A percentile compares a stretch with the other conserved stretches of the same genome.
These are phyloP conservation scores for Gouania willdenowi DNA, from an alignment of 2,797 vertebrate genomes.

Conservation along the genomic window DNA sequence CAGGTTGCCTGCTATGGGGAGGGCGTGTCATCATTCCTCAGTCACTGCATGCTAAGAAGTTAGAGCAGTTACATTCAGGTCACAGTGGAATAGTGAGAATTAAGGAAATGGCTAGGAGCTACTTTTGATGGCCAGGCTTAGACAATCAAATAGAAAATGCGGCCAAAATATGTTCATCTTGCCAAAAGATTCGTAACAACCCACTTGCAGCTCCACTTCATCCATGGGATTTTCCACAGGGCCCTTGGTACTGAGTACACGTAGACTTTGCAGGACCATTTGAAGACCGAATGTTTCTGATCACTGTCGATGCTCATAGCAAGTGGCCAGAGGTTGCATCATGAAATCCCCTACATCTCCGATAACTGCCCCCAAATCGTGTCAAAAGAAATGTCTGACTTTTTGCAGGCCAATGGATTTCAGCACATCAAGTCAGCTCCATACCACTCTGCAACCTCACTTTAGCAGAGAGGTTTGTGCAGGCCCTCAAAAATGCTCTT, in stretches of 20 bases:
- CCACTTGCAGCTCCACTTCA: slow-evolving; percentile 5
- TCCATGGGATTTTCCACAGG: slow-evolving; percentile 8
- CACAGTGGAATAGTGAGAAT: slow-evolving; percentile 13
- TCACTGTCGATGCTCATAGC: slow-evolving; percentile 4
- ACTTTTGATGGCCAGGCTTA: slow-evolving; percentile 24
- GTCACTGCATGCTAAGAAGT: background rate
- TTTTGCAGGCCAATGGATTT: background rate
- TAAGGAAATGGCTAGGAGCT: slow-evolving; percentile 29
- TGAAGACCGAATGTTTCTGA: background rate
- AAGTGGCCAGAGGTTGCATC: slow-evolving; percentile 15
- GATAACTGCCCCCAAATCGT: slow-evolving; percentile 4
- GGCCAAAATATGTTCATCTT: slow-evolving; percentile 1
- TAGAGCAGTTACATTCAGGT: slow-evolving; percentile 1
- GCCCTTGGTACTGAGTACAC: slow-evolving; percentile 14
- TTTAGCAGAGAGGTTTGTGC: background rate
- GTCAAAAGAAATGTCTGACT: background rate
- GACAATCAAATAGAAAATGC: slow-evolving; percentile 11
- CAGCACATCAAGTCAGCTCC: background rate
- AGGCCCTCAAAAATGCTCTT: background rate
- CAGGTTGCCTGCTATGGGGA: slow-evolving; percentile 3
- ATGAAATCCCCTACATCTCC: slow-evolving; percentile 16
- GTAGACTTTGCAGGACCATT: slow-evolving; percentile 16
- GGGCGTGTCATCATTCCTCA: background rate
- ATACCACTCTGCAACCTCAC: background rate
- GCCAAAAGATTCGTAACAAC: background rate